A percentile compares a stretch with the other conserved stretches of the same genome.
These are phyloP conservation scores for Zaprionus kolodkinae DNA, from an alignment of 1,140 invertebrate genomes.

Conservation along the genomic window DNA sequence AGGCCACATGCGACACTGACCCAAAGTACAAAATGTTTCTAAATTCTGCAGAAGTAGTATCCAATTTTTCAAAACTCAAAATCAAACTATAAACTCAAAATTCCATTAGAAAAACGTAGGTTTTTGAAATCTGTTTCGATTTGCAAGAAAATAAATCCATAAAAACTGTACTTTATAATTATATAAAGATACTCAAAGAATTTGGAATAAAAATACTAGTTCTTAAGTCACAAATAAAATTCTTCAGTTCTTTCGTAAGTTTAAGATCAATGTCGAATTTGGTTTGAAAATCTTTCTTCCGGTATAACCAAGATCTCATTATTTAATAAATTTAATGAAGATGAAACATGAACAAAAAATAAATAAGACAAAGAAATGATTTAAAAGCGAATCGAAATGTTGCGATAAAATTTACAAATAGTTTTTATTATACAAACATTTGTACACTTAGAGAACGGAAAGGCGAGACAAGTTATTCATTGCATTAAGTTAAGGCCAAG, in stretches of 20 bases:
- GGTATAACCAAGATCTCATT: neutral
- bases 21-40: constrained; percentile 2
- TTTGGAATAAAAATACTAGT: neutral
- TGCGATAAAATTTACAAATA: neutral
- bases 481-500: neutral
- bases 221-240: neutral
- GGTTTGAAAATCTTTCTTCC: too few species aligned
- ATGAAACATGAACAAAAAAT: neutral
- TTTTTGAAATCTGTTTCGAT: neutral
- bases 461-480: constrained; percentile 1
- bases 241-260: neutral
- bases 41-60: neutral
- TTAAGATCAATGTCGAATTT: neutral
- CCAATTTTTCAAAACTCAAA: neutral
- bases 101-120: neutral
- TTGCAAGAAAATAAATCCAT: too few species aligned
- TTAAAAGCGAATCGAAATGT: neutral
- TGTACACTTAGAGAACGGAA: neutral
- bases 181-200: too few species aligned
- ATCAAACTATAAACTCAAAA: neutral
- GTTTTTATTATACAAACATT: neutral
- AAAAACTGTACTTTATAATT: too few species aligned
- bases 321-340: neutral
- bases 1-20: constrained; percentile 46
- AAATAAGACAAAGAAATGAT: neutral